These are phyloP conservation scores for Onychostruthus taczanowskii DNA, from an alignment of 2,113 vertebrate species.

Conservation along the genomic window DNA sequence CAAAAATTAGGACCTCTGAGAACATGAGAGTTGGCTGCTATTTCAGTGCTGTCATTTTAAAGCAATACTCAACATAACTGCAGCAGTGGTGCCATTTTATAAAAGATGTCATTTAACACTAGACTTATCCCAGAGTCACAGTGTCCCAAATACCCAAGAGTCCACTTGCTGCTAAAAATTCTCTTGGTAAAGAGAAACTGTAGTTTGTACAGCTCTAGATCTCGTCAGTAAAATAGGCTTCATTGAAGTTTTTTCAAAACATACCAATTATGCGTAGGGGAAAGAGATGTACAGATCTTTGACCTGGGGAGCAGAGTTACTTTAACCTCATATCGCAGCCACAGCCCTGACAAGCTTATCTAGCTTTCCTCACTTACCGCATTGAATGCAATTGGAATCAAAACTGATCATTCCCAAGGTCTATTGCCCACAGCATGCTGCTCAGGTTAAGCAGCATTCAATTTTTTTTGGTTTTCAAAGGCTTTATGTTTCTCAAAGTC, in stretches of 20 bases:
- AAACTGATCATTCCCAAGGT: background rate
- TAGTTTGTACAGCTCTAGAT: background rate
- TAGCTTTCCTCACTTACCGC: background rate
- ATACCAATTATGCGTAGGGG: background rate
- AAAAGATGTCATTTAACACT: background rate
- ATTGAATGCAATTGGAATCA: background rate
- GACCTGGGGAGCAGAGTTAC: background rate
- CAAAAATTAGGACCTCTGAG: background rate
- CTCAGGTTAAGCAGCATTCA: background rate
- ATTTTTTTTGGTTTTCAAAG: background rate
- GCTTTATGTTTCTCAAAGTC: background rate
- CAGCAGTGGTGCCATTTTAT: background rate
- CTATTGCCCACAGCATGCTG: background rate
- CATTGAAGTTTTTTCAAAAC: background rate
- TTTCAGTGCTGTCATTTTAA: background rate
- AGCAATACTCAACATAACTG: background rate
- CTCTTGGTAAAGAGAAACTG: background rate
- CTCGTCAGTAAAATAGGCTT: background rate
- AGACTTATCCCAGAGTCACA: background rate
- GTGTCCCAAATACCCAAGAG: background rate
- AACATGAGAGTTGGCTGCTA: fast-evolving
- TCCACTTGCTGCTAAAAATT: background rate
- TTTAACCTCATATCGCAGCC: background rate
- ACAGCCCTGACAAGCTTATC: background rate
- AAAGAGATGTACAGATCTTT: background rate